Base-by-base conservation (phyloP, 2,113 vertebrate genomes). In the Podiceps cristatus region DNA sequence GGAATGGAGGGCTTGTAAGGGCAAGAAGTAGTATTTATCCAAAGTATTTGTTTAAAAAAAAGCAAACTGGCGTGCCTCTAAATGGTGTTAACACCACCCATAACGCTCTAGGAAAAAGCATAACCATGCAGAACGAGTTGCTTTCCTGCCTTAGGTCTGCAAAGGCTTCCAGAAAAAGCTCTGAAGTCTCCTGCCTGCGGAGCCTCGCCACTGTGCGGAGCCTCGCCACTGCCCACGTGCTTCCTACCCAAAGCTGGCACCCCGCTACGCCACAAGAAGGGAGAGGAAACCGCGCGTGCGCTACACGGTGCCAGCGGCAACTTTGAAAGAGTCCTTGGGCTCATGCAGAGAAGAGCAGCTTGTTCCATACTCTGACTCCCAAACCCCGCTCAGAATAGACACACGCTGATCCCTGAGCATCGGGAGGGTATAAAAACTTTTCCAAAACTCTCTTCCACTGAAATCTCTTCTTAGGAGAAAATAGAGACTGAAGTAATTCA, bases 11-110 rank as follows among this genome's bases (percentile, higher is more conserved):
- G 10, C 5, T 53, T 68, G 31, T 4, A 40, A 35, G 28, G 13
- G 44, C 29, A 56, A 60, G 28, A 68, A 42, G 15, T 20, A 35
- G 3, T 19, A 13, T 45, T 86, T 91, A 74, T 66, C 40, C 33
- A 63, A 85, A 92, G 4, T 11, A 64, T 28, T 31, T 64, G 2
- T 53, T 72, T 40, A 25, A 35, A 62, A 79, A 58, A 79, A 58
- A 68, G 35, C 27, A 33, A 60, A 23, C 13, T 0, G 0, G 0
- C 0, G 0, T 20, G 18, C n/a, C 28, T 40, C 33, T 71, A 33
- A 67, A 71, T 24, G 13, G 11, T 58, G 11, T 53, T 83, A 77
- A 44, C 44, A 64, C 14, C 77, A 37, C 11, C 11, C 18, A 8
- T 13, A 55, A 42, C 0, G 2, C 18, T 42, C 23, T 40, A 5